Evolutionary conservation across 2,113 vertebrate genomes (phyloP), one percentile per base, ranked within the genome.

Genomic region (Galeopterus variegatus): DNA sequence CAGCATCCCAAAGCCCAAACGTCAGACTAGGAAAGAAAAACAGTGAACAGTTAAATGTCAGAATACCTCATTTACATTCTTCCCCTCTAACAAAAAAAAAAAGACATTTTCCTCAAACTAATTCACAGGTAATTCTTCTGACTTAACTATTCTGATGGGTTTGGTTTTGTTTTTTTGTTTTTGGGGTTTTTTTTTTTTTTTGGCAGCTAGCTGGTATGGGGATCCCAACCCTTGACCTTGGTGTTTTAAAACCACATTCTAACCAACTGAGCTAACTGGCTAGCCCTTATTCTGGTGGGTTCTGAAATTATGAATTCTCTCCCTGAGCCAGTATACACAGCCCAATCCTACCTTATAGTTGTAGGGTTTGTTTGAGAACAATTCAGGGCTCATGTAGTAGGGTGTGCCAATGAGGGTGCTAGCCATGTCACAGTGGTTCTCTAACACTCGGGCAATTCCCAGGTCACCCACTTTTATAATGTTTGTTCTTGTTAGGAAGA

Each of bases 391-490:
- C 99, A 99, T 99, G 98, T 99, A 99, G 98, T 99, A 99, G 0
- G 99, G 99, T 0, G 99, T 99, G 91, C 99, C 99, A 77, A 99
- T 99, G 36, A 99, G 98, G 18, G 99, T 99, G 98, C 99, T 99
- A 79, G 99, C 99, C 99, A 99, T 99, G 95, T 99, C 99, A 54
- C 99, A 99, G 76, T 99, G 99, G 97, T 99, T 99, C 97, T 99
- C 99, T 98, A 99, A 90, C 28, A 99, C 99, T 50, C 99, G 98
- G 45, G 99, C 99, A 64, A 99, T 99, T 93, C 99, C 99, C 58
- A 99, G 99, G 97, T 99, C 99, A 31, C 99, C 99, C 94, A 99
- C 99, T 99, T 99, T 99, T 97, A 99, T 99, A 90, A 99, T 99
- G 96, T 99, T 99, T 65, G 99, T 99, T 98, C 99, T 99, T 8